Evolutionary conservation across 2,888 invertebrate species (phyloP), one percentile per base, ranked within the genome.

Genomic region (Acleris holmiana): DNA sequence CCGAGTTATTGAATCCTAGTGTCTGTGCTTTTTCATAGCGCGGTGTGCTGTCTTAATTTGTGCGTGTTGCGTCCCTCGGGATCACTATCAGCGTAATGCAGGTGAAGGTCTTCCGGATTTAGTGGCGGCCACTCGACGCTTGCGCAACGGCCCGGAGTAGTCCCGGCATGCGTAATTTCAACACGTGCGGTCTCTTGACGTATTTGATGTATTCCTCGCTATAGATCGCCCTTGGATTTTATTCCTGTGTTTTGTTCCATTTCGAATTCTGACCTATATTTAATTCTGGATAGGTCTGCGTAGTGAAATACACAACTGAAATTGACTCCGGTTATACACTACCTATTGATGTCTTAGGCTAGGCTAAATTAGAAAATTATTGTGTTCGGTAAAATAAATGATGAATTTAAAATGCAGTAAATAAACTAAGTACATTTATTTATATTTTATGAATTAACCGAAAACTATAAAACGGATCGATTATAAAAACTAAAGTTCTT

Each of bases 101-200:
- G 91, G 91, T 91, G 89, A 91, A 91, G 91, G 91, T 91, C 90
- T 81, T 83, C 86, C 86, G 80, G 85, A 85, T 88, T 85, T 91
- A 91, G 88, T 79, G 71, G 66, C 79, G 89, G 67, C 86, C 88
- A 86, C 81, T 79, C 85, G 76, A 80, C 78, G 79, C 78, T 90
- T 89, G 84, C 87, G 88, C 82, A 91, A 91, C 76, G 72, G 73
- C 69, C 72, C 76, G 69, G 71, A 73, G 74, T 75, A 69, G 71
- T 77, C 74, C 73, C 70, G 75, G 70, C 74, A 77, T 78, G 76
- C 72, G 72, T 76, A 72, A 80, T 84, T 85, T 80, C 82, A 72
- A 77, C 82, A 84, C 76, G 74, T 72, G 64, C 72, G 55, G 54
- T 60, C 29, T 21, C 54, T 60, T 49, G 60, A 60, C 58, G 58